phyloP scores from a whole-genome alignment of 1,140 invertebrate species.

The Phymorhynchus buccinoides region DNA sequence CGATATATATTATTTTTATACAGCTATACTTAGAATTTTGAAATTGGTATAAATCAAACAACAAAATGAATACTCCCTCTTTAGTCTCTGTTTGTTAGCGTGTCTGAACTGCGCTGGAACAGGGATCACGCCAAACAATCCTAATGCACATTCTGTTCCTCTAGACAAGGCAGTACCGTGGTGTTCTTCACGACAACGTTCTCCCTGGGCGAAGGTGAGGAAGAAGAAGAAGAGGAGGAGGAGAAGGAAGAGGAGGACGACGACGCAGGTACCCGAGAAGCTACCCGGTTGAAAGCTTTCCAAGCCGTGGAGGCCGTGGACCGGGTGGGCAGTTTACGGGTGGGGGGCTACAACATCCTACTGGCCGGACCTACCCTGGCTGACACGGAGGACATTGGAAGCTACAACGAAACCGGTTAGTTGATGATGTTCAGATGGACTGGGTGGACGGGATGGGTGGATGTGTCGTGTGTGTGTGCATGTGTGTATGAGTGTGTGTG shows the following conservation, averaged over 20 bases:
- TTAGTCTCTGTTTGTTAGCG: background rate
- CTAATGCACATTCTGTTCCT: background rate
- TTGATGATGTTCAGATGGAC: too few relatives aligned
- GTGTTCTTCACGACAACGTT: constrained; percentile 9
- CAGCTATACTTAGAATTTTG: too few relatives aligned
- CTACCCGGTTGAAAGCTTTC: background rate
- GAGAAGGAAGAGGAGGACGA: background rate
- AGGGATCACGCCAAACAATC: background rate
- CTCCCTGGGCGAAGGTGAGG: too few relatives aligned
- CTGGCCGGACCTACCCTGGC: constrained; percentile 18
- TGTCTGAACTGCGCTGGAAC: background rate
- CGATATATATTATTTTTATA: too few relatives aligned
- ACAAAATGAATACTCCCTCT: background rate
- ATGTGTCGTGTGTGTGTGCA: too few relatives aligned
- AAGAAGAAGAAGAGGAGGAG: too few relatives aligned
- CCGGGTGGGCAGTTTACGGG: background rate
- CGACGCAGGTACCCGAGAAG: background rate
- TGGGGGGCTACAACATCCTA: constrained; percentile 21
- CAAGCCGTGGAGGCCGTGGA: background rate
- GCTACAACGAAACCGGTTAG: background rate
- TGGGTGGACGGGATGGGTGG: too few relatives aligned
- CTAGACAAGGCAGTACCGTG: constrained; percentile 15
- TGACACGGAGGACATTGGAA: background rate
- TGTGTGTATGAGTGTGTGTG: too few relatives aligned
- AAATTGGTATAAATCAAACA: too few relatives aligned